Evolutionary conservation across 1,140 invertebrate species (phyloP).

Genomic region (Sarcophaga peregrina): DNA sequence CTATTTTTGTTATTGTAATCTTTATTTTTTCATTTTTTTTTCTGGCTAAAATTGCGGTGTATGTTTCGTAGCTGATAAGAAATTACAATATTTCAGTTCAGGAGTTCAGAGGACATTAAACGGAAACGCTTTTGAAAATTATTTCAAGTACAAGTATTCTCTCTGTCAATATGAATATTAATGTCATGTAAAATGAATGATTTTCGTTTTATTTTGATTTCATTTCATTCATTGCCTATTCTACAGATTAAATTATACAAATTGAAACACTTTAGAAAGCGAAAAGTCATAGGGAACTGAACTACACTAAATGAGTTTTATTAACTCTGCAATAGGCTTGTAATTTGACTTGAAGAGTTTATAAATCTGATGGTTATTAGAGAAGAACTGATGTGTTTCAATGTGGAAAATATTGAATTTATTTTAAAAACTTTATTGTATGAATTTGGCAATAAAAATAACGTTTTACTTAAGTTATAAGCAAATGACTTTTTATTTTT

Average conservation of each 20-base stretch:
- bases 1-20: neutral
- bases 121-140: neutral
- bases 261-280: neutral
- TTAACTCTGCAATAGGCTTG: neutral
- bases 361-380: neutral
- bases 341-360: neutral
- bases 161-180: constrained; percentile 15
- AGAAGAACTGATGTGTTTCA: neutral
- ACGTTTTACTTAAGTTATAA: neutral
- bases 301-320: neutral
- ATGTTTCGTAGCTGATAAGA: neutral
- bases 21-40: constrained; percentile 10
- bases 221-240: neutral
- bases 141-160: neutral
- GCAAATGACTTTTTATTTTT: too few species aligned
- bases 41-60: neutral
- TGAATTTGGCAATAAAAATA: neutral
- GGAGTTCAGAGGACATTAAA: constrained; percentile 20
- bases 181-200: constrained; percentile 9
- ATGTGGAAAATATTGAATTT: neutral
- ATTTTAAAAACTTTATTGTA: neutral
- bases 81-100: neutral
- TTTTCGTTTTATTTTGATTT: too few species aligned
- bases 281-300: constrained; percentile 1
- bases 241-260: neutral